phyloP scores from a whole-genome alignment of 1,140 invertebrate genomes.

The Calephelis nemesis region DNA sequence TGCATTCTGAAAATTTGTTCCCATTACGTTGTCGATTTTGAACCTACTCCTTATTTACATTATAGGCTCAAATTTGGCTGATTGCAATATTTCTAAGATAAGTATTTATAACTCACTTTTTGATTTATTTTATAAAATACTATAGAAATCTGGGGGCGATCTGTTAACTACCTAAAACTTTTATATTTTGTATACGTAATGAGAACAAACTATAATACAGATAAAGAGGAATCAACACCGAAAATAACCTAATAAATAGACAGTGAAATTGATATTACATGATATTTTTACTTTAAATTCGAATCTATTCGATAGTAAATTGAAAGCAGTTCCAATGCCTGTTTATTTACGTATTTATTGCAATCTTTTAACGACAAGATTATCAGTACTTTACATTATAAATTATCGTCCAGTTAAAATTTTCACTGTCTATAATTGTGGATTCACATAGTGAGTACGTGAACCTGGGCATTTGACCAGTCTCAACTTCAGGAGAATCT shows the following conservation, averaged over 20 bases:
- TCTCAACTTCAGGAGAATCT: not conserved
- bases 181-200: constrained; percentile 40
- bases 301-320: constrained; percentile 67
- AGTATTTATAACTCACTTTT: not conserved
- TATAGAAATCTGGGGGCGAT: constrained; percentile 20
- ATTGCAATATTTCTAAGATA: not conserved
- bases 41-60: constrained; percentile 21
- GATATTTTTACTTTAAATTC: constrained; percentile 73
- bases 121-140: constrained; percentile 9
- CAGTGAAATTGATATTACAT: constrained; percentile 77
- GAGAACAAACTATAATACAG: constrained; percentile 62
- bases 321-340: constrained; percentile 61
- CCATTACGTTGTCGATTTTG: constrained; percentile 43
- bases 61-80: constrained; percentile 5
- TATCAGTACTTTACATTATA: constrained; percentile 21
- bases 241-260: constrained; percentile 75
- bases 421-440: constrained; percentile 75
- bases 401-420: constrained; percentile 28
- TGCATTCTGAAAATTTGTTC: constrained; percentile 53
- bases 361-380: constrained; percentile 57
- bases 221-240: constrained; percentile 75
- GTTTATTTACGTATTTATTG: constrained; percentile 77
- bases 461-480: constrained; percentile 28
- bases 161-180: not conserved
- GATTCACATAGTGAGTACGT: constrained; percentile 20